A percentile compares a stretch with the other conserved stretches of the same genome.
Conservation (phyloP, 2,888 invertebrate genomes). For the Halictus ligatus region DNA sequence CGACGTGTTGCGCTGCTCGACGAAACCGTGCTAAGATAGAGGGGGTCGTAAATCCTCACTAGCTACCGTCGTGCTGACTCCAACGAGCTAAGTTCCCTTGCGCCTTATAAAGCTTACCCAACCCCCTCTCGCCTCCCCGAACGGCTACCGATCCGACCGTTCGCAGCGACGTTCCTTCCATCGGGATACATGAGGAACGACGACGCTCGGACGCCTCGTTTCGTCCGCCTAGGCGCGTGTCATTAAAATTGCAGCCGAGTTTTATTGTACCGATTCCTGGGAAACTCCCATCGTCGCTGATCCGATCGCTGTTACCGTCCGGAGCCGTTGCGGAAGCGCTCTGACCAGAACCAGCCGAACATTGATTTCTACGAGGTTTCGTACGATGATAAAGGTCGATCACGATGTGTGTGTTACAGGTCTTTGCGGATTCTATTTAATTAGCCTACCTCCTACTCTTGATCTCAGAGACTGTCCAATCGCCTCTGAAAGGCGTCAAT, state of each 20-base stretch:
- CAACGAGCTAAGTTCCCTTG: conserved; percentile 74
- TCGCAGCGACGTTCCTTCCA: conserved; percentile 43
- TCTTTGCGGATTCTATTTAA: no score
- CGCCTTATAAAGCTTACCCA: conserved; percentile 71
- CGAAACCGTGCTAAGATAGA: conserved; percentile 78
- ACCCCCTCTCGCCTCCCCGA: conserved; percentile 24
- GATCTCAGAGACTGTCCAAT: background rate
- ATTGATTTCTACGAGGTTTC: background rate
- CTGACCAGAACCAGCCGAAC: background rate
- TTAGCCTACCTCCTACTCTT: background rate
- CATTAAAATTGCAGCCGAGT: conserved; percentile 33
- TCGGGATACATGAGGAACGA: conserved; percentile 43
- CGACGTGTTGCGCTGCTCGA: conserved; percentile 79
- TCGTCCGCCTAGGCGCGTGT: conserved; percentile 25
- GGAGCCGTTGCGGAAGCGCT: background rate
- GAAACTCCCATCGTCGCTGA: background rate
- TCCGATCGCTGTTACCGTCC: background rate
- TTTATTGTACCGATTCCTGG: conserved; percentile 15
- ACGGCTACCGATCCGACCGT: conserved; percentile 65
- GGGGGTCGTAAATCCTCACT: conserved; percentile 82
- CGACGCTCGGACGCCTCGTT: conserved; percentile 17
- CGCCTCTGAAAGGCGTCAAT: no score
- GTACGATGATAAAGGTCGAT: background rate
- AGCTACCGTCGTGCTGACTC: conserved; percentile 80
- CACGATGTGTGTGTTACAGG: background rate